Evolutionary conservation across 2,797 vertebrate genomes (phyloP), one percentile per base, ranked within the genome.

Genomic region (Merluccius polli): DNA sequence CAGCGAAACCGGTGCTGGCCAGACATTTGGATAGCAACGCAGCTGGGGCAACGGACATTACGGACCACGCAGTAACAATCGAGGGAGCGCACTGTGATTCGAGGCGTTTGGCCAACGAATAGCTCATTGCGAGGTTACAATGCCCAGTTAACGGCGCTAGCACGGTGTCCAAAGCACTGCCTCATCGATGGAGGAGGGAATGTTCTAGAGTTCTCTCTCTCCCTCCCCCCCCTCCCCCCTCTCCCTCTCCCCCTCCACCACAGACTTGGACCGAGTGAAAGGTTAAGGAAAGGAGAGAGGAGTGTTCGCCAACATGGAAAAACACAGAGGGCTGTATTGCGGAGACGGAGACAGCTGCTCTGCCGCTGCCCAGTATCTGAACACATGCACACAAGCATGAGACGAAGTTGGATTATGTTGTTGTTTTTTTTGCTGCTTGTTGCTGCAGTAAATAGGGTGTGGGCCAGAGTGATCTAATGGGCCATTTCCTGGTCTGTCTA

Each of bases 111-210:
- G 83, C 85, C 87, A 89, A 83, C 81, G 85, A 87, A 88, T 84
- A 85, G 82, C 84, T 80, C 81, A 84, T 78, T 33, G 76, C 75
- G 87, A 90, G 88, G 88, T 91, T 86, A 91, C 74, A 77, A 81
- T 78, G 87, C 83, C 75, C 67, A 74, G 75, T 77, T 71, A 75
- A 2, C 52, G 82, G 72, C 29, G 72, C 76, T 32, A 41, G 70
- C 77, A 86, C 81, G 79, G 82, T 88, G 89, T 89, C 86, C 88
- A 83, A 38, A 0, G 67, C 78, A 76, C 79, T 78, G 75, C 79
- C 83, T 89, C 87, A 85, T 86, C 84, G 79, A 72, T 74, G 81
- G 68, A 78, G 33, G 21, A 71, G 70, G 32, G 70, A 71, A 71
- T 33, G 70, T 35, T n/a, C 69, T 32, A 11, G 30, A 68, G 24